Base-by-base conservation (phyloP, 2,888 invertebrate species). In the Geophilus truncorum region DNA sequence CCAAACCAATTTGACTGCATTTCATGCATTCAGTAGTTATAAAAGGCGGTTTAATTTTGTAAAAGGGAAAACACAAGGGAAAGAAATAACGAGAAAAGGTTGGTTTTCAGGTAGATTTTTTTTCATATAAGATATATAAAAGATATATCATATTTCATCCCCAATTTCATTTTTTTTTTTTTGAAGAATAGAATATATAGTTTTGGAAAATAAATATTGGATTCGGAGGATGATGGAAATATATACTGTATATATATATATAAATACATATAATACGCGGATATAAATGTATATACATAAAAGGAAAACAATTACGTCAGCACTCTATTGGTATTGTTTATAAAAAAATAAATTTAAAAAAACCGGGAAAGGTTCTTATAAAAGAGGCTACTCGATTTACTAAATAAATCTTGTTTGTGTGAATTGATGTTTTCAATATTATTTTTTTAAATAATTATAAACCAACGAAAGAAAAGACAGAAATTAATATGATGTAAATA, bases 301-400 rank as follows among this genome's bases (percentile, higher is more conserved):
- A 62, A 62, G 57, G 21, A 23, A 62, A 4, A 62, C 10, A 62
- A 62, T 62, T 62, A 62, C 57, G 21, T 23, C 57, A 62, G 57
- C 57, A 62, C 57, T 62, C 57, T 62, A 62, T 62, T 62, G 57
- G 57, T 62, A 62, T 62, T 62, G 57, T 62, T 62, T 62, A 62
- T 62, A 62, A 62, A 62, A 23, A 62, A 62, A n/a, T n/a, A 62
- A 62, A 62, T 21, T 9, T 62, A 21, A 62, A 62, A 62, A 62
- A 62, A 12, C 21, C 21, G 57, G 57, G 10, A 62, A 62, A 62
- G 15, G 6, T 51, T 51, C 4, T 51, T 51, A n/a, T 18, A 51
- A 51, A 21, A 23, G 18, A 21, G 18, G 57, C 57, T 62, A 23
- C n/a, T 23, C 6, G 10, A 62, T 9, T 62, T 62, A 62, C 21